These are phyloP conservation scores for Torymus texanus DNA, from an alignment of 2,888 invertebrate species.

Conservation along the genomic window DNA sequence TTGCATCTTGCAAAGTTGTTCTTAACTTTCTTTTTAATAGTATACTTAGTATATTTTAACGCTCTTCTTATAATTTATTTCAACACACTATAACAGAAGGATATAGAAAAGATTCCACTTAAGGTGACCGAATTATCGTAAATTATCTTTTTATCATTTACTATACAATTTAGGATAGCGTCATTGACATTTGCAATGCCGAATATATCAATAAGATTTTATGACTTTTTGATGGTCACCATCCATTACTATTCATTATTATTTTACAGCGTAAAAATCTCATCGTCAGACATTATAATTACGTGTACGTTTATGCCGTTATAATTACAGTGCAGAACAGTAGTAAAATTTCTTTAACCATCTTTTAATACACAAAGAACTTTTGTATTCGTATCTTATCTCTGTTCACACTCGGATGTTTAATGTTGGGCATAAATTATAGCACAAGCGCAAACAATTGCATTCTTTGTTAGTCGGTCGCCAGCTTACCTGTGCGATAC, in stretches of 20 bases:
- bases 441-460: slow-evolving; percentile 44
- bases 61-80: too few relatives aligned
- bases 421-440: slow-evolving; percentile 52
- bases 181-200: background rate
- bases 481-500: slow-evolving; percentile 9
- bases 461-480: slow-evolving; percentile 46
- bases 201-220: background rate
- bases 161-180: too few relatives aligned
- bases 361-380: slow-evolving; percentile 48
- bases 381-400: slow-evolving; percentile 52
- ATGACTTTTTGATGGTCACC: too few relatives aligned
- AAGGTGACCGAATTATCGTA: too few relatives aligned
- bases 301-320: slow-evolving; percentile 1
- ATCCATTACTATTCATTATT: too few relatives aligned
- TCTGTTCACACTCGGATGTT: slow-evolving; percentile 46
- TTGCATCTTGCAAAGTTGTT: too few relatives aligned
- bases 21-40: too few relatives aligned
- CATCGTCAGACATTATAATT: slow-evolving; percentile 10
- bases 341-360: slow-evolving; percentile 43
- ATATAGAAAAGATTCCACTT: too few relatives aligned
- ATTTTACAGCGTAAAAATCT: background rate
- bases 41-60: too few relatives aligned
- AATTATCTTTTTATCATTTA: too few relatives aligned
- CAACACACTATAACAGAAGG: too few relatives aligned
- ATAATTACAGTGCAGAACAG: slow-evolving; percentile 27